These are phyloP conservation scores for Leuciscus waleckii DNA, from an alignment of 2,797 vertebrate species.

Conservation along the genomic window DNA sequence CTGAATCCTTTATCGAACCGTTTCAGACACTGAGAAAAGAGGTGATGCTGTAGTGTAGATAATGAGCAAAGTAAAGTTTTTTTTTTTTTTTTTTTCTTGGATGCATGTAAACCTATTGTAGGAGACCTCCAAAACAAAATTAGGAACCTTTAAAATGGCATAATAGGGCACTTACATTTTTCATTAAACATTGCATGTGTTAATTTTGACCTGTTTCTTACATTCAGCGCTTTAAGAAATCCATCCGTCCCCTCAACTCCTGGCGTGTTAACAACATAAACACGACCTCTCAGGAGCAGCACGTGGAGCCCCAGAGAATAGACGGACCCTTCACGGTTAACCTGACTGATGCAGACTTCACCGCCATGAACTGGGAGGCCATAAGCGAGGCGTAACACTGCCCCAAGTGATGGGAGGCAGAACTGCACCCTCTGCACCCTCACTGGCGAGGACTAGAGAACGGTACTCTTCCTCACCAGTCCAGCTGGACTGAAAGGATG, in stretches of 20 bases:
- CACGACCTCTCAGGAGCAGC: slow-evolving; percentile 49
- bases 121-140: not conserved
- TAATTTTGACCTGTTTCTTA: slow-evolving; percentile 19
- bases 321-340: slow-evolving; percentile 79
- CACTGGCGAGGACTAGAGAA: slow-evolving; percentile 29
- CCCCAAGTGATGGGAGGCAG: not conserved
- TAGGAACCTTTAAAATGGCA: not conserved
- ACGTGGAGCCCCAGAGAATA: slow-evolving; percentile 64
- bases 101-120: not conserved
- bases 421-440: slow-evolving; percentile 16
- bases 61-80: no score
- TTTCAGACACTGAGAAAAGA: not conserved
- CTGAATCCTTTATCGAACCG: not conserved
- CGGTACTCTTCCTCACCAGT: not conserved
- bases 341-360: slow-evolving; percentile 78
- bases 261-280: slow-evolving; percentile 79
- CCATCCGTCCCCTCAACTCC: slow-evolving; percentile 81
- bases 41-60: not conserved
- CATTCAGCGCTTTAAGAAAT: slow-evolving; percentile 80
- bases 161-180: not conserved
- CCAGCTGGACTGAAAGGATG: not conserved
- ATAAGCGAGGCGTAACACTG: slow-evolving; percentile 68
- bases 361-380: slow-evolving; percentile 70
- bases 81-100: not conserved
- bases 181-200: not conserved